A percentile compares a stretch with the other conserved stretches of the same genome.
These are phyloP conservation scores for Grantiella picta DNA, from an alignment of 2,113 vertebrate species.

Conservation along the genomic window DNA sequence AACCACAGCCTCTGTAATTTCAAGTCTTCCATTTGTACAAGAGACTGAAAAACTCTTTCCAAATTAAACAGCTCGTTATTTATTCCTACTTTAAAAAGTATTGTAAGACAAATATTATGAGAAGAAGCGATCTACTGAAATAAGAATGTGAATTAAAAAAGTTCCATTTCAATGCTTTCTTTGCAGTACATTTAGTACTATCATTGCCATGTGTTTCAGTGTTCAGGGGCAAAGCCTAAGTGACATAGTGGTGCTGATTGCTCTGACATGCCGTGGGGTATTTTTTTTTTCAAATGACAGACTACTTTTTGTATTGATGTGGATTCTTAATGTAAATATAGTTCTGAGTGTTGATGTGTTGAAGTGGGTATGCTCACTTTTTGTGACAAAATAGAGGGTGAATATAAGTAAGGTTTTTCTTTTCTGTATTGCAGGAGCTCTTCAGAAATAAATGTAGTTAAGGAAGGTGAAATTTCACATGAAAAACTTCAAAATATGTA, in stretches of 20 bases:
- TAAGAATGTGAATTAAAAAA: background rate
- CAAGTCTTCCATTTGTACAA: background rate
- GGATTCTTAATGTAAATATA: background rate
- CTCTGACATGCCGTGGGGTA: background rate
- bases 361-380: background rate
- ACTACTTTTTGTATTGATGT: background rate
- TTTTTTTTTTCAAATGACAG: background rate
- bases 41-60: background rate
- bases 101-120: background rate
- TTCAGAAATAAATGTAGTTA: background rate
- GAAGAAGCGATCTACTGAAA: background rate
- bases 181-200: background rate
- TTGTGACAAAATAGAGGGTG: background rate
- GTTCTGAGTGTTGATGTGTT: background rate
- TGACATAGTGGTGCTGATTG: background rate
- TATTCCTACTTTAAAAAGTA: background rate
- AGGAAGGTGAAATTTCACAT: background rate
- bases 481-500: background rate
- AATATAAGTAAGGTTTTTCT: background rate
- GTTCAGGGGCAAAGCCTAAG: background rate
- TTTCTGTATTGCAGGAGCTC: background rate
- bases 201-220: accelerated
- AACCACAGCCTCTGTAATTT: background rate
- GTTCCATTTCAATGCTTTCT: background rate
- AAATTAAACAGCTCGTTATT: background rate